Base-by-base conservation (phyloP, 1,140 invertebrate species). In the Drosophila micromelanica region DNA sequence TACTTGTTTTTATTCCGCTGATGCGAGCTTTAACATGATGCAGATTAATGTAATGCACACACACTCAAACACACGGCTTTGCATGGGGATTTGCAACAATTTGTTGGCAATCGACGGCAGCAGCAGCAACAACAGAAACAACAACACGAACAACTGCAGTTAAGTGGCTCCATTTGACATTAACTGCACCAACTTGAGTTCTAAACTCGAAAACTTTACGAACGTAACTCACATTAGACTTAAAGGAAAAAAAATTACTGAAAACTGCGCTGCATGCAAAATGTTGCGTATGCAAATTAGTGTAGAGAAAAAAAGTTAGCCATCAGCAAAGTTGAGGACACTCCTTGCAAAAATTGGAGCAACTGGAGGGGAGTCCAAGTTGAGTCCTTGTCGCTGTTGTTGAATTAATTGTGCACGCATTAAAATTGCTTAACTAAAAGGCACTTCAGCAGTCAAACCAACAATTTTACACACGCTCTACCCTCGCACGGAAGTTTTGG, bases 391-490 rank as follows among this genome's bases (percentile, higher is more conserved):
- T 73, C 60, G 60, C 64, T 80, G 73, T 78, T 82, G 81, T 85
- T 86, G 81, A 85, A 74, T 87, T 86, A 78, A 87, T 86, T 87
- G 82, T 87, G 75, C 75, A 73, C 71, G 72, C 82, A 86, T 78
- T 87, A 87, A 82, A 76, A 67, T 80, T 86, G 82, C 78, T 81
- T 76, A 86, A 86, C 78, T 57, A 59, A 78, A 87, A 74, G 55
- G 13, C 64, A 69, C 71, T 68, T 61, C 35, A 49, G 46, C 46
- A 55, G 43, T 45, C 64, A 60, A 46, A 46, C 32, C 54, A 30
- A 45, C 40, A 23, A 54, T 20, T 20, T 54, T 38, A 49, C n/a
- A 7, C n/a, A 55, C 45, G 15, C 6, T n/a, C 38, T 42, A 30
- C 32, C 23, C 43, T 9, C 43, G 38, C 43, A 38, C 32, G 40